Conservation (phyloP, 2,113 vertebrate species). For the Glaucomys volans region DNA sequence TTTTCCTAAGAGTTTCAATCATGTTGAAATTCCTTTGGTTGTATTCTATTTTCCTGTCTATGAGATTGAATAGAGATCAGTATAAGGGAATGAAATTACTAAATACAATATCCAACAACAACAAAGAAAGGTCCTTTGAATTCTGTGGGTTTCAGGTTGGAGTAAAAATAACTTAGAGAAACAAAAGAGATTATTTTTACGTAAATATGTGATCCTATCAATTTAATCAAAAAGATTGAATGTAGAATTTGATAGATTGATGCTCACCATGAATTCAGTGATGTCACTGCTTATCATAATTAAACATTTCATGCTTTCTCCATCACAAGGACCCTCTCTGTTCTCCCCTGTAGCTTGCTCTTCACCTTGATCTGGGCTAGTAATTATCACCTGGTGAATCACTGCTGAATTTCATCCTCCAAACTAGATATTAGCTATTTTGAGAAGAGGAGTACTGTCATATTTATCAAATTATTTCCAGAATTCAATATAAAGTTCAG, state of each 20-base stretch:
- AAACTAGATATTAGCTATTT: background rate
- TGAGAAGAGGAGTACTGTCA: background rate
- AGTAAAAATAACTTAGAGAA: background rate
- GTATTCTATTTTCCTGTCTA: background rate
- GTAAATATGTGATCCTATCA: background rate
- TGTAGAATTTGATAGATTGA: background rate
- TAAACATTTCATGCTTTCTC: background rate
- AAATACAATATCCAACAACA: background rate
- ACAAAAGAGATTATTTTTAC: background rate
- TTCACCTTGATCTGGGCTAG: background rate
- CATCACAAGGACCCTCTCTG: background rate
- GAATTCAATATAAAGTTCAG: background rate
- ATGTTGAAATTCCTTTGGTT: background rate
- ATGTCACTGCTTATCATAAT: background rate
- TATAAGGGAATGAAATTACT: background rate
- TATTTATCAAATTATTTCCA: background rate
- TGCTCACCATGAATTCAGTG: accelerated
- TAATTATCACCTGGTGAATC: background rate
- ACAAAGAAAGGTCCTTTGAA: background rate
- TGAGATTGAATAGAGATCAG: background rate
- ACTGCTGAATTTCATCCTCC: background rate
- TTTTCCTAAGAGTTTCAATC: background rate
- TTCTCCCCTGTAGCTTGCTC: background rate
- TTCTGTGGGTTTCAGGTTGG: background rate
- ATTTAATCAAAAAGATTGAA: background rate